Base-by-base conservation (phyloP, 1,140 invertebrate species). In the Zaprionus camerounensis region DNA sequence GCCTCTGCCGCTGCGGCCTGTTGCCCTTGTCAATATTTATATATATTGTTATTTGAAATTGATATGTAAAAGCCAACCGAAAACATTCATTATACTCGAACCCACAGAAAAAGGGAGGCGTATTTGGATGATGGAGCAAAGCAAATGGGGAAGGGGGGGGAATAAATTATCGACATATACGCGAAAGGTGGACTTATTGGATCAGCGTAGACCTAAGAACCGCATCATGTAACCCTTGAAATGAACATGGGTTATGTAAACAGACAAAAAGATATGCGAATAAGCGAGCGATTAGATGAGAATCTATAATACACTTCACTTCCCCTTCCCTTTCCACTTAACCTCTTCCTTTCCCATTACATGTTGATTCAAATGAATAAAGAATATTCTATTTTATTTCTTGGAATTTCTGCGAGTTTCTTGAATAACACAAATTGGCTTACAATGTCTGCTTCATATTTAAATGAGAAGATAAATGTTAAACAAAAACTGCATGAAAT, bases 21-120 rank as follows among this genome's bases (percentile, higher is more conserved):
- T 78, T 78, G 79, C 61, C 62, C 73, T 55, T 71, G 73, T 76
- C 73, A 72, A 86, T 85, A 81, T 86, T 85, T 85, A 76, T 86
- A 76, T 81, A 78, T 81, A 78, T 81, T 85, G 75, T 78, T 84
- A 76, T 85, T 71, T 67, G 67, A 69, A 71, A 71, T 76, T 76
- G 73, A 76, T 76, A 76, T 71, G 73, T 71, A 65, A 61, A 71
- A 71, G 59, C 73, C 41, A 55, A 61, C 73, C 58, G 44, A 65
- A 76, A 65, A 65, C 73, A 76, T 76, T 65, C 68, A 76, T 76
- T 71, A 71, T 65, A 56, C 73, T 67, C 72, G 20, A 44, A n/a
- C 56, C 53, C 22, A 17, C 28, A 31, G 17, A 74, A 57, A 63
- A 56, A 56, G 9, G 51, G 34, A 34, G 71, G 56, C 63, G 56